Evolutionary conservation across 2,113 vertebrate genomes (phyloP), one percentile per base, ranked within the genome.

Genomic region (Brachirus orientalis): DNA sequence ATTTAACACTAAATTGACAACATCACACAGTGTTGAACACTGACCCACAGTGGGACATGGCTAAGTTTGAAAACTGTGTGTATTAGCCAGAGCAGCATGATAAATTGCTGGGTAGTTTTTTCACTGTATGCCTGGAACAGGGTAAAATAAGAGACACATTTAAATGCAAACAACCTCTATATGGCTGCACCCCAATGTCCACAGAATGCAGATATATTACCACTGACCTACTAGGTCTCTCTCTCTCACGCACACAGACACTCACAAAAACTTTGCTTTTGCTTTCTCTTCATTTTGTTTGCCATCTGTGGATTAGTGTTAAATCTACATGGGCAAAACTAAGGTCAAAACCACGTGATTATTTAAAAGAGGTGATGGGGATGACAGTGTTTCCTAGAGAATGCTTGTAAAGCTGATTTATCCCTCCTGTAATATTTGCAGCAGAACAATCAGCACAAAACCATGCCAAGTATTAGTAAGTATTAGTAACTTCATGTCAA

Each of bases 281-380:
- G 69, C 52, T 38, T 73, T 66, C 53, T 74, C 58, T 80, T 63
- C 69, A 63, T 33, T 64, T 62, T 69, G 61, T 86, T 56, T 81
- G 47, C 74, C 61, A 78, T 52, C 50, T 8, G 2, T 45, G 67
- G 84, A 86, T 90, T 91, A 86, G 38, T 52, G 38, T 80, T 80
- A 75, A 83, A 82, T 72, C 85, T 82, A 78, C 77, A 83, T 58
- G 75, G 36, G 69, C 41, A 53, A 75, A 70, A 85, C 63, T 75
- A 67, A 75, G 74, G 56, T 72, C 67, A 35, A 75, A 80, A 83
- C 69, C 63, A 63, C 77, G 76, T 64, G 74, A 88, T 85, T 84
- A 70, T 57, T 84, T 82, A 53, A 75, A 72, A 83, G 74, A 65
- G 52, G 44, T 51, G 46, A 8, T 38, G 60, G 44, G 17, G 45